Evolutionary conservation across 2,113 vertebrate species (phyloP), one percentile per base, ranked within the genome.

Genomic region (Dipodomys ordii): DNA sequence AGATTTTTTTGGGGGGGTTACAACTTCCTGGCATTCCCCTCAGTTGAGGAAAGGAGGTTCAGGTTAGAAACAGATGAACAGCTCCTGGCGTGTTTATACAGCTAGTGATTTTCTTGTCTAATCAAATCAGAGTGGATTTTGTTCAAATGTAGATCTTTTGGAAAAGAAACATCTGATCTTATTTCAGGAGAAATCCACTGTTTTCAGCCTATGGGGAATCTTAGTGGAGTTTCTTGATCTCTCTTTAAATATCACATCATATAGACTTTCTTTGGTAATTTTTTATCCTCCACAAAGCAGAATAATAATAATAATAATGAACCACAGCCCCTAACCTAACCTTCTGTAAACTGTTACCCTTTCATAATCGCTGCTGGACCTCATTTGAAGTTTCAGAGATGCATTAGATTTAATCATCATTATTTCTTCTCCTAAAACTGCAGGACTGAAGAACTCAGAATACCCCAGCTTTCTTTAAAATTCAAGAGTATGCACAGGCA

Each of bases 81-180:
- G 15, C 65, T 89, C 53, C 62, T 92, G 93, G 92, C 79, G 62
- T 97, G 93, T 97, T 98, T 97, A 96, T 92, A 93, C 16, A 96
- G 84, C 94, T 92, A 97, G 93, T 11, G 1, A 96, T 96, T 96
- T 96, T 96, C 92, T 97, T 97, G 91, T 96, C 80, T 95, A 83
- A 84, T 91, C 93, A 95, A 87, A 68, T 96, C 49, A 44, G 9
- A 13, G 91, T 94, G 88, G 94, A 95, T 98, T 98, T 97, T 94
- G 83, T 95, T 95, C 95, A 90, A 90, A 94, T 32, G 80, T 85
- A 65, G 65, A 92, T 88, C 91, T 88, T 93, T 96, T 91, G 76
- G 90, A 97, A 98, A 98, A 97, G 93, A 97, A 97, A 97, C 94
- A 96, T 92, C 93, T 92, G 87, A 88, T 93, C 88, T 10, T 91